phyloP scores from a whole-genome alignment of 1,140 invertebrate species.

The Onthophagus taurus region DNA sequence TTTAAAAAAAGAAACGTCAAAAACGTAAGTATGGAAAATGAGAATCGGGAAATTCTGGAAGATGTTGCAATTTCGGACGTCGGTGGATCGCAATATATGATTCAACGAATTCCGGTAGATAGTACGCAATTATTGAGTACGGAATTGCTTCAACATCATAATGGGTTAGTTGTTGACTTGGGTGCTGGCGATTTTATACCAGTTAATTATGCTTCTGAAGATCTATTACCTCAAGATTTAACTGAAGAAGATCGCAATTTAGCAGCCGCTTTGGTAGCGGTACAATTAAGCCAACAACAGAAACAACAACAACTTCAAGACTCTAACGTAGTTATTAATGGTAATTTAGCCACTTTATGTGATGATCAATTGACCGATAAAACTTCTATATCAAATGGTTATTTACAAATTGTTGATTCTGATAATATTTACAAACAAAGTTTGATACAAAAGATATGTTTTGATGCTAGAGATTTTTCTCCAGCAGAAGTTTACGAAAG shows the following conservation, averaged over 20 bases:
- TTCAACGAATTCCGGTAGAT: conserved; percentile 32
- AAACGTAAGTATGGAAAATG: conserved; percentile 24
- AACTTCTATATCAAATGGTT: conserved; percentile 21
- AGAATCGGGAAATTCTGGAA: conserved; percentile 26
- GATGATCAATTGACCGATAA: conserved; percentile 29
- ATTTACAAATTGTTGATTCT: conserved; percentile 32
- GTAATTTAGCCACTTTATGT: conserved; percentile 15
- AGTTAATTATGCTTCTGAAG: conserved; percentile 35
- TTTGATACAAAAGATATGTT: conserved; percentile 5
- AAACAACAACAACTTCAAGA: conserved; percentile 38
- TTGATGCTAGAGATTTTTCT: conserved; percentile 7
- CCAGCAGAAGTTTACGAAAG: conserved; percentile 5
- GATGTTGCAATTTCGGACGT: conserved; percentile 31
- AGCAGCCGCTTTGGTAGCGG: conserved; percentile 43
- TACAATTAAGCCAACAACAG: conserved; percentile 43
- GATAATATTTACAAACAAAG: conserved; percentile 25
- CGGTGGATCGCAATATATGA: conserved; percentile 31
- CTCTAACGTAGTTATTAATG: conserved; percentile 18
- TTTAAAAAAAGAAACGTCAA: conserved; percentile 8
- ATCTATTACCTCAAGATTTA: conserved; percentile 34
- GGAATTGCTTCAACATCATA: conserved; percentile 33
- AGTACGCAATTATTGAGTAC: conserved; percentile 29
- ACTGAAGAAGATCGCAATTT: conserved; percentile 44
- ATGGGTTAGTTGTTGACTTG: conserved; percentile 35
- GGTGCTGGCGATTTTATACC: conserved; percentile 35